Evolutionary conservation across 2,888 invertebrate genomes (phyloP).

Genomic region (Colostygia pectinataria): DNA sequence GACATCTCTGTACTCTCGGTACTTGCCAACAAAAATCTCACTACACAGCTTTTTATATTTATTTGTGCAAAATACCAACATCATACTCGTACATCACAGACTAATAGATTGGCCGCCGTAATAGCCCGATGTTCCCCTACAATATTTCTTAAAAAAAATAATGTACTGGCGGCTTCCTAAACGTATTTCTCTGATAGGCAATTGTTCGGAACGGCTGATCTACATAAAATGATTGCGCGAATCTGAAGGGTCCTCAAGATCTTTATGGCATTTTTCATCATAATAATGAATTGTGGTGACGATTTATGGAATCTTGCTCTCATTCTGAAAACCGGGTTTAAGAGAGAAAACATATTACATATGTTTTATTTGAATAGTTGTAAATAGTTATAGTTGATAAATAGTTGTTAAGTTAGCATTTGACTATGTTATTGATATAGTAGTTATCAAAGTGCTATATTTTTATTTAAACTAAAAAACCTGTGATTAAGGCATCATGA

Average conservation of each 20-base stretch:
- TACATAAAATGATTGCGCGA: slow-evolving; percentile 22
- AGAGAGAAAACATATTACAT: no score
- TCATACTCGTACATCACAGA: slow-evolving; percentile 3
- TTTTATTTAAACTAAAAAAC: no score
- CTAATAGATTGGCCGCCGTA: slow-evolving; percentile 8
- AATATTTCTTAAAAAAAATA: slow-evolving; percentile 19
- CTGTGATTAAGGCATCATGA: no score
- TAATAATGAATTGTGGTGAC: slow-evolving; percentile 16
- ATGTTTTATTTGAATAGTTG: no score
- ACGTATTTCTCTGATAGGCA: slow-evolving; percentile 22
- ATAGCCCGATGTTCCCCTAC: slow-evolving; percentile 14
- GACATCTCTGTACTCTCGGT: no score
- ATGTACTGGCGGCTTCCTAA: slow-evolving; percentile 14
- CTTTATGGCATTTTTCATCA: slow-evolving; percentile 4
- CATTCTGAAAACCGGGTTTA: no score
- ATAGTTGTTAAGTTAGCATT: no score
- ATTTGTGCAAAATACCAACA: background rate
- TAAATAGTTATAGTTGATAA: no score
- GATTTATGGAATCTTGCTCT: slow-evolving; percentile 17
- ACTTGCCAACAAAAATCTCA: no score
- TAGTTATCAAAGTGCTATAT: no score
- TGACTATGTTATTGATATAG: no score
- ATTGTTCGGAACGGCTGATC: slow-evolving; percentile 20
- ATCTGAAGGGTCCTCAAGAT: slow-evolving; percentile 5
- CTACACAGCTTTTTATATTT: background rate